Evolutionary conservation across 2,113 vertebrate species (phyloP).

Genomic region (Dicrurus megarhynchus): DNA sequence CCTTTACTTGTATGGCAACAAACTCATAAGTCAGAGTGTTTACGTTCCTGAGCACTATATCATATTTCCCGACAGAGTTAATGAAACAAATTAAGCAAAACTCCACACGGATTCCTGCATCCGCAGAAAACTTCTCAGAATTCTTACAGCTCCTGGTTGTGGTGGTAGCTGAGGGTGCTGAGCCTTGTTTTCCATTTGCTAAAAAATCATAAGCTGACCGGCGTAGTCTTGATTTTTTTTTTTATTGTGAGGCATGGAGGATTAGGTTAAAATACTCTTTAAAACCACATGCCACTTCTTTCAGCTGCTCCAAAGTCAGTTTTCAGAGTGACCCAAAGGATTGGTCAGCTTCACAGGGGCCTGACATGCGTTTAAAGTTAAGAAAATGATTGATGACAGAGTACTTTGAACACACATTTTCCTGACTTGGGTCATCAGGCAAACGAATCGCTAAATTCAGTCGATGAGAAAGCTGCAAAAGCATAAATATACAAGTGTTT

Average conservation of each 20-base stretch:
- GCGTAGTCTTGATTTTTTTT: neutral
- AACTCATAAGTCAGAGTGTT: constrained; percentile 46
- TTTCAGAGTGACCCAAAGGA: neutral
- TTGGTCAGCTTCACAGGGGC: neutral
- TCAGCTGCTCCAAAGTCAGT: neutral
- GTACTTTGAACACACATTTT: neutral
- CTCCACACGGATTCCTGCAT: neutral
- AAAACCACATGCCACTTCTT: neutral
- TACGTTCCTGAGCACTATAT: constrained; percentile 50
- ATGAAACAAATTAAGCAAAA: constrained; percentile 47
- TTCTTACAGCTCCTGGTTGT: neutral
- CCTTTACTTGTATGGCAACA: constrained; percentile 50
- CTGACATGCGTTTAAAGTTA: neutral
- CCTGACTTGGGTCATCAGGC: neutral
- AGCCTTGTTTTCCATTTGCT: neutral
- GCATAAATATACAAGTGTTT: neutral
- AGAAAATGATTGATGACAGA: neutral
- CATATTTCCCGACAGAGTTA: constrained; percentile 42
- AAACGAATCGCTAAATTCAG: neutral
- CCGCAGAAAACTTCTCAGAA: neutral
- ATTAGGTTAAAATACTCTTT: neutral
- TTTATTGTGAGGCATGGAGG: neutral
- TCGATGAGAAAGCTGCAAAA: neutral
- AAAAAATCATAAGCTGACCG: neutral
- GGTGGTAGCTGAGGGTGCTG: neutral